Evolutionary conservation across 35 echinoderm and acorn worm species (phyloP).

Genomic region (Acanthaster planci): DNA sequence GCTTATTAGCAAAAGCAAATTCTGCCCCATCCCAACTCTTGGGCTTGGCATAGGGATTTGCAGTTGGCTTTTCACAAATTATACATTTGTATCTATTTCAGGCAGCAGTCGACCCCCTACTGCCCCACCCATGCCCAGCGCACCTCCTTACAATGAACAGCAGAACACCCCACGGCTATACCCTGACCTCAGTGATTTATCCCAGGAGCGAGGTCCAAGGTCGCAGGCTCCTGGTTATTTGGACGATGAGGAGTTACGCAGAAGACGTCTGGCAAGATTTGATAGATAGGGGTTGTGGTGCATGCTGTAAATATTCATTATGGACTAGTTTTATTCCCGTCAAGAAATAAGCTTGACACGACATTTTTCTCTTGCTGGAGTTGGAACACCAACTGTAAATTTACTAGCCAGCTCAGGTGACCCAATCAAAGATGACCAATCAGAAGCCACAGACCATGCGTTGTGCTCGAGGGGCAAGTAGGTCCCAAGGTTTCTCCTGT

Average conservation of each 20-base stretch:
- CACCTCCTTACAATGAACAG: background rate
- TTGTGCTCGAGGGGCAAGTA: too few relatives aligned
- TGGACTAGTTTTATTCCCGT: background rate
- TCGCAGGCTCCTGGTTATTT: background rate
- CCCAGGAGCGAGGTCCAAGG: background rate
- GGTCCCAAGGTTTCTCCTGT: too few relatives aligned
- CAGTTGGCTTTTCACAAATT: background rate
- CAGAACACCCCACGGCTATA: background rate
- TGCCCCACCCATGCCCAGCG: slow-evolving; percentile 17
- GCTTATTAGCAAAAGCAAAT: too few relatives aligned
- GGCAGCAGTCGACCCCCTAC: background rate
- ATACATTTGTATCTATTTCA: background rate
- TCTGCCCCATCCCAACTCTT: background rate
- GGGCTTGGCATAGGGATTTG: background rate
- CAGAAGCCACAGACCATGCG: too few relatives aligned
- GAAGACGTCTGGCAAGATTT: slow-evolving; percentile 55
- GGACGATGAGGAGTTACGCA: slow-evolving; percentile 53
- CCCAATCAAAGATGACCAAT: too few relatives aligned
- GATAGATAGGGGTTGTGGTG: slow-evolving; percentile 25
- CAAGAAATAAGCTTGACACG: too few relatives aligned
- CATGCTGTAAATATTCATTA: background rate
- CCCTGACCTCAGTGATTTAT: slow-evolving; percentile 9
- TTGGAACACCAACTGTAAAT: too few relatives aligned
- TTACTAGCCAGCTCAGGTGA: too few relatives aligned
- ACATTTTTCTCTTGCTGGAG: too few relatives aligned